Evolutionary conservation across 92 coral and sea anemone genomes (phyloP).

Genomic region (Meandrina meandrites): DNA sequence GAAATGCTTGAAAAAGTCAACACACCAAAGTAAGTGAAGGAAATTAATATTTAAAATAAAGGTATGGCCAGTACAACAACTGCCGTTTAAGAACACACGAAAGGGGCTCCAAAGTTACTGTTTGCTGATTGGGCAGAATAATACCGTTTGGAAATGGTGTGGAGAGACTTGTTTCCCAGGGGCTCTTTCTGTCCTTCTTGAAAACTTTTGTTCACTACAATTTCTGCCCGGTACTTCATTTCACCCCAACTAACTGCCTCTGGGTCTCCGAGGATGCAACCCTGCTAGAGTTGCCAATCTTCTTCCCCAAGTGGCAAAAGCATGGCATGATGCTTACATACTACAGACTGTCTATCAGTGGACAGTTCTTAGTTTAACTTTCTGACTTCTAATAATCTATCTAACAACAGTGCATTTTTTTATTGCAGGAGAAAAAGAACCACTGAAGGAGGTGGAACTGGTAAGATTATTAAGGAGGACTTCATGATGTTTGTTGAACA

Average conservation of each 20-base stretch:
- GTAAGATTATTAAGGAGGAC: conserved; percentile 3
- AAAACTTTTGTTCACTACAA: no score
- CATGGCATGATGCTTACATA: neutral
- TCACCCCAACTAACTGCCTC: no score
- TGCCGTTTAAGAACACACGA: no score
- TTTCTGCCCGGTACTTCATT: no score
- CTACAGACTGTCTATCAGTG: neutral
- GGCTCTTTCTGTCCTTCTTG: no score
- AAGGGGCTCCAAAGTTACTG: no score
- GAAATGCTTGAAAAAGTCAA: conserved; percentile 96
- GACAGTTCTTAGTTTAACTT: neutral
- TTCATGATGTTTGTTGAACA: neutral
- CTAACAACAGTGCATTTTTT: neutral
- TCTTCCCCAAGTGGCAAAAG: neutral
- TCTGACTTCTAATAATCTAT: neutral
- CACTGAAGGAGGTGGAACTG: conserved; percentile 60
- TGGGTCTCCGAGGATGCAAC: no score
- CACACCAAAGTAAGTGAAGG: conserved; percentile 86
- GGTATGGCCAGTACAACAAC: no score
- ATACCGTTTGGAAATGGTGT: no score
- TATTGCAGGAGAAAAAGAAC: conserved; percentile 84
- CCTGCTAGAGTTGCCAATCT: neutral
- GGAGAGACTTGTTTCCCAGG: no score
- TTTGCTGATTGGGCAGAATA: no score
- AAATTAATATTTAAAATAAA: no score